Conservation (phyloP, 2,113 vertebrate species). For the Varanus komodoensis region DNA sequence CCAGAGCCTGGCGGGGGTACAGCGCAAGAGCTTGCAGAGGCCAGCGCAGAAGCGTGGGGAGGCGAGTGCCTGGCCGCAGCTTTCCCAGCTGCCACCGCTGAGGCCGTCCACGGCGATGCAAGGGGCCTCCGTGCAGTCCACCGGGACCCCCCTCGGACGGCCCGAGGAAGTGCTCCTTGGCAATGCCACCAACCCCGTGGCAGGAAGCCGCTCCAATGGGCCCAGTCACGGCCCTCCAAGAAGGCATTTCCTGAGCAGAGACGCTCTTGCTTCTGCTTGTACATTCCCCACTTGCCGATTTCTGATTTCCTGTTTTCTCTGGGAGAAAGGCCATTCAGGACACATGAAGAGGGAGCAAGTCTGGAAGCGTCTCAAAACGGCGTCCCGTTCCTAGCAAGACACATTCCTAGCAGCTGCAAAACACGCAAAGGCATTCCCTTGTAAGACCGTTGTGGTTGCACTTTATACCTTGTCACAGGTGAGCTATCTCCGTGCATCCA, state of each 20-base stretch:
- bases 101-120: rapidly evolving
- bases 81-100: not conserved
- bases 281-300: not conserved
- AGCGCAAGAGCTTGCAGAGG: conserved; percentile 49
- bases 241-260: not conserved
- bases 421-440: not conserved
- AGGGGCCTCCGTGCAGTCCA: not conserved
- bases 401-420: no score
- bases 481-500: not conserved
- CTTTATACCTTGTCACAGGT: not conserved
- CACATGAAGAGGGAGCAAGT: no score
- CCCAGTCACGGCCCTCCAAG: no score
- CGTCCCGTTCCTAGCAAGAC: no score
- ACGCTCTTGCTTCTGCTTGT: not conserved
- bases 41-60: conserved; percentile 52
- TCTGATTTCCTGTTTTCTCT: not conserved
- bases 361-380: no score
- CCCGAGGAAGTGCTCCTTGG: not conserved
- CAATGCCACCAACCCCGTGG: not conserved
- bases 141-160: not conserved
- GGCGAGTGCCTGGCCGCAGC: conserved; percentile 47
- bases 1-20: conserved; percentile 1
- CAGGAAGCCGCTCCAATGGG: not conserved
- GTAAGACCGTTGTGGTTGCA: not conserved
- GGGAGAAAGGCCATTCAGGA: not conserved